Evolutionary conservation across 1,140 invertebrate genomes (phyloP), one percentile per base, ranked within the genome.

Genomic region (Drosophila oshimai): DNA sequence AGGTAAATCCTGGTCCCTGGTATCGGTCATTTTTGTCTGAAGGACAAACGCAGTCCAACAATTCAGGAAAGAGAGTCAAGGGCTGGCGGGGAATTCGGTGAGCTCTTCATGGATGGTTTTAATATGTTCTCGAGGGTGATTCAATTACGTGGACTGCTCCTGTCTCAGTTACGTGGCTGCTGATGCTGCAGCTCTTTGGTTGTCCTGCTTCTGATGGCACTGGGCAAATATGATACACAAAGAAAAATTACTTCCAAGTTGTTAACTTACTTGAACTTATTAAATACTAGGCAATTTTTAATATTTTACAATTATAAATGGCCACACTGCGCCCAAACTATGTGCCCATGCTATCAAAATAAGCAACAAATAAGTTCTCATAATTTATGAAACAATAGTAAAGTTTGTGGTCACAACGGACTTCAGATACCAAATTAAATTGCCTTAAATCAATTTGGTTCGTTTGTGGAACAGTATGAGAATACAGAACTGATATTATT

Each of bases 61-160:
- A 67, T 72, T 46, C 50, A 44, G 39, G 13, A 53, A 12, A 36
- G 29, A 7, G 31, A 17, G 31, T 1, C 41, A 15, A 45, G 18
- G 44, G 18, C 44, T 12, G 12, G 10, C 13, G 41, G 33, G 22
- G 53, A 55, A 24, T 26, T 24, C 54, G 26, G 18, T 62, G 58
- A 60, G 58, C 58, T 61, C 54, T 57, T 58, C 57, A 55, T 68
- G 74, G 71, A 75, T 74, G 79, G 75, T 84, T 84, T 84, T 84
- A 84, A 84, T 86, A 84, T 86, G 80, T 84, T 84, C 79, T 84
- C 80, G 75, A 86, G 80, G 81, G 67, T 87, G 80, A 87, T 86
- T 86, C 80, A 86, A 86, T 86, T 86, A 87, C 80, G 75, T 81
- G 81, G 75, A 84, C 81, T 87, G 60, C 68, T 71, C 37, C 45